These are phyloP conservation scores for Schrankia costaestrigalis DNA, from an alignment of 2,888 invertebrate species.

Conservation along the genomic window DNA sequence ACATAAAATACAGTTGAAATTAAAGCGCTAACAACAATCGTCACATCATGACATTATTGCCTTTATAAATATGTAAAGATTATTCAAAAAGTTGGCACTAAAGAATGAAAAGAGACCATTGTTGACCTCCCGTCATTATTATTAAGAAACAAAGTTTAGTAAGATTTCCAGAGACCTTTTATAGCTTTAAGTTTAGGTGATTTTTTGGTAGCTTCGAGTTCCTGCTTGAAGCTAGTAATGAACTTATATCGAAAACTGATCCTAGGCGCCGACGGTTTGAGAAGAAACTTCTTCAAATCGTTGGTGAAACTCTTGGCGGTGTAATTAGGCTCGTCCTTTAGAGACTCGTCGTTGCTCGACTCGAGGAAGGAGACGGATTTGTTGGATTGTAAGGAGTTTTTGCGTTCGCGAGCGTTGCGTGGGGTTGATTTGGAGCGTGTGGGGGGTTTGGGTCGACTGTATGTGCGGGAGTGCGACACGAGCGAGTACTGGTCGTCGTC, in stretches of 20 bases:
- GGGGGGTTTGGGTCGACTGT: conserved; percentile 47
- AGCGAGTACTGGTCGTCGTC: conserved; percentile 66
- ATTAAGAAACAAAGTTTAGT: conserved; percentile 41
- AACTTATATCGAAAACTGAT: conserved; percentile 72
- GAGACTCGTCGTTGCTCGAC: conserved; percentile 64
- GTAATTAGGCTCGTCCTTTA: conserved; percentile 71
- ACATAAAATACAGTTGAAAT: conserved; percentile 10
- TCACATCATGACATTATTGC: background rate
- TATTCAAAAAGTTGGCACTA: conserved; percentile 20
- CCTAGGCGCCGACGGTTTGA: conserved; percentile 68
- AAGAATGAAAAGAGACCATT: background rate
- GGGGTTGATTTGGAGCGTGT: conserved; percentile 45
- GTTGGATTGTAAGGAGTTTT: conserved; percentile 71
- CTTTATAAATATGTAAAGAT: conserved; percentile 9
- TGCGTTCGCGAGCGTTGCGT: conserved; percentile 47
- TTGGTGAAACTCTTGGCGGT: conserved; percentile 77
- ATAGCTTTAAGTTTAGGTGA: conserved; percentile 75
- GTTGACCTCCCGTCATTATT: conserved; percentile 3
- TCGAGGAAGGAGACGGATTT: conserved; percentile 76
- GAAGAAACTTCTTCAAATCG: conserved; percentile 70
- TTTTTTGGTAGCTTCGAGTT: conserved; percentile 67
- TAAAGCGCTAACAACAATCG: background rate
- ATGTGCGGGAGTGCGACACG: conserved; percentile 61
- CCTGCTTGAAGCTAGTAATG: conserved; percentile 72
- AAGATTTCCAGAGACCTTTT: conserved; percentile 77